Evolutionary conservation across 2,113 vertebrate genomes (phyloP), one percentile per base, ranked within the genome.

Genomic region (Piliocolobus tephrosceles): DNA sequence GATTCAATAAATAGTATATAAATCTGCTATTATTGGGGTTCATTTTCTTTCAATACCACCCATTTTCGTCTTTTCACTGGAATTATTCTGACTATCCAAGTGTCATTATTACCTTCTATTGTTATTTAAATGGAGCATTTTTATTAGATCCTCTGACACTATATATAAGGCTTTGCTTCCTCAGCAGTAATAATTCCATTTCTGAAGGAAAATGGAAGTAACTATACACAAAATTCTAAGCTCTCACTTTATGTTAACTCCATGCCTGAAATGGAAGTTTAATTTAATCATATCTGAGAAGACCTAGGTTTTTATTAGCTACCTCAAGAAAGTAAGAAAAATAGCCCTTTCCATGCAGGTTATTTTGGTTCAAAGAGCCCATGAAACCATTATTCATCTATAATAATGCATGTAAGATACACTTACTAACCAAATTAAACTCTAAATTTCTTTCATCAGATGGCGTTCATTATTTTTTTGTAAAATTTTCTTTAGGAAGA

Each of bases 41-140:
- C 88, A 95, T 58, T 97, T 98, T 91, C 76, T 92, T 97, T 96
- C 95, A 96, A 96, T 87, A 66, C 43, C 88, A 83, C 91, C 91
- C 32, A 96, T 98, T 98, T 96, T 30, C 87, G 97, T 94, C 98
- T 98, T 96, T 95, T 89, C 55, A 81, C 0, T 1, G 10, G 35
- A 84, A 30, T 97, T 82, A 96, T 91, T 93, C 75, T 78, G 81
- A 85, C 68, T 90, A 94, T 45, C 87, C 83, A 90, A 96, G 91
- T 85, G 27, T 81, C 75, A 95, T 94, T 91, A 96, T 82, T 96
- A 75, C 43, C 38, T 32, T 91, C 94, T 57, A 88, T 94, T 98
- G 79, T 96, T 95, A 96, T 90, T 93, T 90, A 98, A 75, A 96
- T 82, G 9, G 32, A 45, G 78, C 78, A 43, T 93, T 72, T 94